Conservation (phyloP, 2,113 vertebrate genomes). For the Aspidoscelis tigris region DNA sequence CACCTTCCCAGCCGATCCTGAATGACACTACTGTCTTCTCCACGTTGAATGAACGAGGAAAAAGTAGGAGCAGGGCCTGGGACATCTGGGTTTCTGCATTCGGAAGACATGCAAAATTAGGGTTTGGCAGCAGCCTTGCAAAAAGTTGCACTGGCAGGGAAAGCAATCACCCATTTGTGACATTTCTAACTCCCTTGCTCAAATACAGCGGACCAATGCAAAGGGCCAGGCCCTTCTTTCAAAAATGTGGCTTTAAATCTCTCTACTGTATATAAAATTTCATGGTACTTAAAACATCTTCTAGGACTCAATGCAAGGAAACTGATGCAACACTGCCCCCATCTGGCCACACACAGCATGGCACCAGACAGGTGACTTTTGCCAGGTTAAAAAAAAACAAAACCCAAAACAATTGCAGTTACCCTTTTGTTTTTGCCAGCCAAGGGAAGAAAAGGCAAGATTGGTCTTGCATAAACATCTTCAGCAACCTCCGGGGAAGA, state of each 20-base stretch:
- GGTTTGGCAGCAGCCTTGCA: not conserved
- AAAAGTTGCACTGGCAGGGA: not conserved
- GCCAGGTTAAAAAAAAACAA: too few species aligned
- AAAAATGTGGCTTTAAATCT: conserved; percentile 39
- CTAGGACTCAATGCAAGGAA: too few species aligned
- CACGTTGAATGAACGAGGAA: not conserved
- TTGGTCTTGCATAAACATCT: not conserved
- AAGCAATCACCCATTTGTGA: too few species aligned
- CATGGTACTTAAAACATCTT: conserved; percentile 44
- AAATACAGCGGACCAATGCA: not conserved
- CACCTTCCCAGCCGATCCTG: too few species aligned
- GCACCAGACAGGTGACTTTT: not conserved
- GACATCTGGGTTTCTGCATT: not conserved
- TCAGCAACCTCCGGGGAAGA: not conserved
- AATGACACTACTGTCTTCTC: too few species aligned
- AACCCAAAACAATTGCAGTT: too few species aligned
- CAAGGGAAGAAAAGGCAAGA: not conserved
- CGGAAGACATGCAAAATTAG: not conserved
- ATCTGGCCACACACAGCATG: conserved; percentile 47
- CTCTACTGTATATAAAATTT: not conserved
- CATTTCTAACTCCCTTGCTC: not conserved
- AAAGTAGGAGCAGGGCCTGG: not conserved
- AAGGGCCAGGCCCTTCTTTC: not conserved
- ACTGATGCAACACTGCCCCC: conserved; percentile 67
- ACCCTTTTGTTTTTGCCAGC: not conserved